Evolutionary conservation across 2,797 vertebrate genomes (phyloP), one percentile per base, ranked within the genome.

Genomic region (Anisognathus igniventris): DNA sequence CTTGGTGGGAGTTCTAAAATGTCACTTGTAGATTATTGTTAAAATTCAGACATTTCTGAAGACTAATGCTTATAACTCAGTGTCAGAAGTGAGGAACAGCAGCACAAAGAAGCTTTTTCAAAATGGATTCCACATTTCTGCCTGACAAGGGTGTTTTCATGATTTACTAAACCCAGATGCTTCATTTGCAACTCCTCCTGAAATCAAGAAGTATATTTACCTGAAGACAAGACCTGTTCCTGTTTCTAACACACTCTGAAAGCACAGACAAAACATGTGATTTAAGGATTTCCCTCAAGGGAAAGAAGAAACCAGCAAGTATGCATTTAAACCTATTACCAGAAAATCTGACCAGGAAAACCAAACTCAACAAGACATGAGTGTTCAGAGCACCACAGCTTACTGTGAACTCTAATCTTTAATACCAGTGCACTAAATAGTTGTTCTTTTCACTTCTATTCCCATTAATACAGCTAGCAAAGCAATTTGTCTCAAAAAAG

Each of bases 1-100:
- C 86, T 93, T 96, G 86, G 92, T 95, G 92, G 90, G 96, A 97
- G 94, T 95, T 96, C 92, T 96, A 54, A 94, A 90, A 89, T 88
- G 85, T 54, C 22, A 91, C 39, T 39, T 95, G 93, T 90, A 79
- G 23, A 64, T 39, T 87, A 82, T 48, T 53, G n/a, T 23, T 71
- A 74, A 86, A 92, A 83, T 74, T 83, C 50, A 88, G 78, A 95
- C 39, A 37, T 75, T 94, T 94, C 73, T 76, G 85, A 90, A 90
- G 81, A 97, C 16, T 56, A 88, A 90, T 85, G 71, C 30, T 90
- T 78, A 19, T 73, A 65, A 70, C 35, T 77, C 66, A 84, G 42
- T 78, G 47, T 86, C 88, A 92, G 84, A 94, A 95, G 77, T 58
- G 86, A 96, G 88, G 45, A 96, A 96, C 37, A 35, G 81, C 64